Percentiles rank a stretch among this genome's conserved stretches.
Conservation (phyloP, 2,888 invertebrate genomes). For the Drosophila meridionalis region DNA sequence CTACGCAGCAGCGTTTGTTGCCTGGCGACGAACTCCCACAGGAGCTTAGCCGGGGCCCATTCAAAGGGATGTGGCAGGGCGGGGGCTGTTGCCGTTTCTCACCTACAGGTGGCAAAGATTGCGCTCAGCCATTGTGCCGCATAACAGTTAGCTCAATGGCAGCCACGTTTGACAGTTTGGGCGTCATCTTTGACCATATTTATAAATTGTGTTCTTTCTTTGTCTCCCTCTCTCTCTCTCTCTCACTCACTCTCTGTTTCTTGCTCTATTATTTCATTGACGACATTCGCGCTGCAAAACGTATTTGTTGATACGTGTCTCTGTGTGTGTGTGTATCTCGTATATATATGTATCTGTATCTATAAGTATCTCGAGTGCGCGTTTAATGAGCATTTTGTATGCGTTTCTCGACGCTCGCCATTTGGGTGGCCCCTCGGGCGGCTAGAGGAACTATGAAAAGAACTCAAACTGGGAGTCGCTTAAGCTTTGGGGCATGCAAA, state of each 20-base stretch:
- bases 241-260: background rate
- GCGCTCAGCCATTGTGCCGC: constrained; percentile 45
- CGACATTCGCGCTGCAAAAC: constrained; percentile 45
- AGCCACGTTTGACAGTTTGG: constrained; percentile 45
- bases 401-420: constrained; percentile 60
- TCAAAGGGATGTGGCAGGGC: background rate
- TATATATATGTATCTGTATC: constrained; percentile 9
- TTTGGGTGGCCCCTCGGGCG: constrained; percentile 59
- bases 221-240: background rate
- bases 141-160: constrained; percentile 34
- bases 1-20: constrained; percentile 21
- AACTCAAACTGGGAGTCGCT: constrained; percentile 30
- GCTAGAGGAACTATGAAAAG: background rate
- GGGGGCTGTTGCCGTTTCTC: constrained; percentile 24
- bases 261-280: constrained; percentile 54
- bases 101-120: constrained; percentile 69
- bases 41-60: background rate
- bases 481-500: constrained; percentile 38
- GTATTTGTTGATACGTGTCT: constrained; percentile 34
- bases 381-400: constrained; percentile 77
- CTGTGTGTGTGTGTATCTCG: background rate
- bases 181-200: constrained; percentile 40
- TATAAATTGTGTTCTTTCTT: constrained; percentile 23
- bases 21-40: constrained; percentile 5
- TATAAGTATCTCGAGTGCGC: constrained; percentile 37